These are phyloP conservation scores for Proales similis DNA, from an alignment of 1,140 invertebrate species.

Conservation along the genomic window DNA sequence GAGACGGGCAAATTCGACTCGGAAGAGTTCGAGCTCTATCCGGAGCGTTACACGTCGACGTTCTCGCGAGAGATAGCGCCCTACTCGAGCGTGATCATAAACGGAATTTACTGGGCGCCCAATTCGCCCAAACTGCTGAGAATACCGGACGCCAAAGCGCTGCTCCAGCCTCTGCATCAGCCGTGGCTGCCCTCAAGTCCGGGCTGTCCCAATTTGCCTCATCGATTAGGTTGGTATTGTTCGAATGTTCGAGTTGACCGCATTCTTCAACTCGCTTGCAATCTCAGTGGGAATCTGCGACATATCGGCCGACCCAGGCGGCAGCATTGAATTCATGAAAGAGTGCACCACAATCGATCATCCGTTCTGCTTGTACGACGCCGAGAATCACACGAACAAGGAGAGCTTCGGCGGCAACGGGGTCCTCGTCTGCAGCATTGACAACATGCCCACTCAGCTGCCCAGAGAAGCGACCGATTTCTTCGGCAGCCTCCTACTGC, in stretches of 20 bases:
- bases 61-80: conserved; percentile 83
- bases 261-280: conserved; percentile 55
- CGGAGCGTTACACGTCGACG: conserved; percentile 85
- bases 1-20: conserved; percentile 77
- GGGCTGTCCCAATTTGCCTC: conserved; percentile 39
- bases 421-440: conserved; percentile 94
- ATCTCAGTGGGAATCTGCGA: conserved; percentile 85
- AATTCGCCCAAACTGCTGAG: conserved; percentile 89
- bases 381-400: conserved; percentile 66
- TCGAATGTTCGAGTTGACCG: conserved; percentile 11
- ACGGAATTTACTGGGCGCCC: conserved; percentile 97
- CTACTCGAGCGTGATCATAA: conserved; percentile 89
- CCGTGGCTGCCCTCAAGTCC: conserved; percentile 58
- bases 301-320: conserved; percentile 95
- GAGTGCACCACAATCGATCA: conserved; percentile 99
- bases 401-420: conserved; percentile 55
- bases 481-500: conserved; percentile 79
- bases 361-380: conserved; percentile 96
- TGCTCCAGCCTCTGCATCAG: conserved; percentile 77
- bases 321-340: conserved; percentile 99
- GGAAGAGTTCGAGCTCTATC: conserved; percentile 82
- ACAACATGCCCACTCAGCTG: conserved; percentile 99
- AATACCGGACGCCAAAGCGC: conserved; percentile 91
- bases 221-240: too few species aligned
- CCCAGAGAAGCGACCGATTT: conserved; percentile 93